Evolutionary conservation across 2,888 invertebrate species (phyloP), one percentile per base, ranked within the genome.

Genomic region (Xanthorhoe designata): DNA sequence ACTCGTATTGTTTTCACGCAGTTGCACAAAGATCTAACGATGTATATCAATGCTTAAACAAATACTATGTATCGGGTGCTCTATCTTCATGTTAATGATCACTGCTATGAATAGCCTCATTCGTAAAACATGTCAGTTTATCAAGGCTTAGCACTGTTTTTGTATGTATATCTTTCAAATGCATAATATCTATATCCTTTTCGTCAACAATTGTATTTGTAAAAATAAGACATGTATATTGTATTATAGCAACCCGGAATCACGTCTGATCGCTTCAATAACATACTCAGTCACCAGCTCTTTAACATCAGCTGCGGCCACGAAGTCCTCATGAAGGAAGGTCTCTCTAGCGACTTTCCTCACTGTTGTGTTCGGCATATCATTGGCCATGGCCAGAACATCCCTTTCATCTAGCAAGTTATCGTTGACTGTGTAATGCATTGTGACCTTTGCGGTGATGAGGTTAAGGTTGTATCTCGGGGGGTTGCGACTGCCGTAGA

Each of bases 401-500:
- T 91, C 91, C 63, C 74, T 75, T 73, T 86, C 86, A 60, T 84
- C 83, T 0, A 87, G 64, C 1, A 90, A 58, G 42, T 62, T 50
- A 55, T 90, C 90, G 35, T 66, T 82, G 0, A 85, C 69, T 1
- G 88, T 80, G 58, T 88, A 91, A 67, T 91, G 88, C 83, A 90
- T 81, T 0, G 83, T 86, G 0, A 84, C 83, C 13, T 80, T 71
- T 0, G 78, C 73, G 2, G 79, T 84, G 6, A 91, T 83, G 2
- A 75, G 74, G 2, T 79, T 75, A 0, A 91, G 53, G 60, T 90
- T 70, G 71, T 87, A 91, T 29, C 32, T 42, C 0, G 90, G 90
- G 0, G 91, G 87, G 0, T 64, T 64, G 0, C 61, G 38, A 0
- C 74, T 66, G 1, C 85, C 85, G 61, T 91, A 91, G 0, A 62